A percentile compares a stretch with the other conserved stretches of the same genome.
phyloP scores from a whole-genome alignment of 2,797 vertebrate genomes.

The Anomalospiza imberbis region DNA sequence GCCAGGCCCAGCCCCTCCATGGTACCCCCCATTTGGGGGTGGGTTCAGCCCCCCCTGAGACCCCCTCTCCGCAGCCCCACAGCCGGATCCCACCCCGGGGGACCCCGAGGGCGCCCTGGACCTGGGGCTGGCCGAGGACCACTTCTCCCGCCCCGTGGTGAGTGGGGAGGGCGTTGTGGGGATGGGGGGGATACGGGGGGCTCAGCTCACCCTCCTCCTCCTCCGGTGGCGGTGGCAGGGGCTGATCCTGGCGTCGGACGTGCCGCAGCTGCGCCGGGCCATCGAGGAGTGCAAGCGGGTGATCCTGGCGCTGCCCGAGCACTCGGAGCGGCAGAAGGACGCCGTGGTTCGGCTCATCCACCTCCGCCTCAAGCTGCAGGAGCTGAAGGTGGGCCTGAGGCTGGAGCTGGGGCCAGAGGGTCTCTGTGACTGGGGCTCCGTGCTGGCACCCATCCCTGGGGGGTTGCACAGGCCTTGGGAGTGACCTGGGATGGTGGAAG shows the following conservation, averaged over 20 bases:
- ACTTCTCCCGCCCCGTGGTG: conserved; percentile 93
- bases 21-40: too few species aligned
- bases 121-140: conserved; percentile 91
- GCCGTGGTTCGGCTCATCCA: conserved; percentile 93
- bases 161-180: background rate
- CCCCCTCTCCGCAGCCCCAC: conserved; percentile 69
- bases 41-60: background rate
- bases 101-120: conserved; percentile 81
- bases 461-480: fast-evolving
- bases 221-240: conserved; percentile 70
- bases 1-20: background rate
- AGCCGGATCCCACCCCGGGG: conserved; percentile 69
- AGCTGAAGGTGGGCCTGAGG: conserved; percentile 83
- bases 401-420: fast-evolving
- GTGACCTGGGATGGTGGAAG: background rate
- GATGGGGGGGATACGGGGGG: fast-evolving
- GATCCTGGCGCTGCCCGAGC: conserved; percentile 91
- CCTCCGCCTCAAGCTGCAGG: conserved; percentile 94
- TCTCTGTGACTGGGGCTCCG: fast-evolving
- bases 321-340: conserved; percentile 94
- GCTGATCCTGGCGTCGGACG: conserved; percentile 87
- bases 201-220: background rate
- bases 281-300: conserved; percentile 92
- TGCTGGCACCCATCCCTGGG: fast-evolving
- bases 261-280: conserved; percentile 87